Evolutionary conservation across 2,113 vertebrate species (phyloP).

Genomic region (Benitochromis conjunctus): DNA sequence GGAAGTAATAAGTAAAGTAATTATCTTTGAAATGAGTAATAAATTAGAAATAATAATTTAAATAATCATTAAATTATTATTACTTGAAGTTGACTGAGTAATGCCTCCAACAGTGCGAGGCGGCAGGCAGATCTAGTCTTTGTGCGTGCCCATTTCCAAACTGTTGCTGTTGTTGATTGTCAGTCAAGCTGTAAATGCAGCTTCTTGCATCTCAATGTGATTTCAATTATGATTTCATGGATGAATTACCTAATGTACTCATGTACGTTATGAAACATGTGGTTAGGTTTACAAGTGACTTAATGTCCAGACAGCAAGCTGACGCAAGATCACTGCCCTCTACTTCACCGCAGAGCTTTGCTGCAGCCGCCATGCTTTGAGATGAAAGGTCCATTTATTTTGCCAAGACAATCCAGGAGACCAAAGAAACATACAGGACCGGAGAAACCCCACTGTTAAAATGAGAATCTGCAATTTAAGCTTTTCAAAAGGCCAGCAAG

Average conservation of each 20-base stretch:
- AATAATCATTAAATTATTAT: slow-evolving; percentile 19
- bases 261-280: slow-evolving; percentile 1
- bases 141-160: not conserved
- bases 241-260: slow-evolving; percentile 6
- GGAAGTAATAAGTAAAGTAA: not conserved
- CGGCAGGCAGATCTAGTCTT: not conserved
- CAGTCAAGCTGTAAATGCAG: slow-evolving; percentile 19
- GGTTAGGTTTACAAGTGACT: not conserved
- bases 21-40: slow-evolving; percentile 3
- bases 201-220: slow-evolving; percentile 17
- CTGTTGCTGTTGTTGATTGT: slow-evolving; percentile 8
- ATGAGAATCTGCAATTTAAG: not conserved
- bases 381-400: not conserved
- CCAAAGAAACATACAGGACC: not conserved
- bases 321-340: not conserved
- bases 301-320: not conserved
- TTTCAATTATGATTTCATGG: slow-evolving; percentile 33
- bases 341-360: not conserved
- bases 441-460: not conserved
- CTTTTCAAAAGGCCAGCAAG: not conserved
- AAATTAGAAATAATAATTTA: too few species aligned
- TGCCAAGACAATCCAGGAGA: not conserved
- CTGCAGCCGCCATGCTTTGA: not conserved
- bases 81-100: slow-evolving; percentile 21
- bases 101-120: not conserved